Base-by-base conservation (phyloP, 2,113 vertebrate genomes). In the Willisornis vidua region DNA sequence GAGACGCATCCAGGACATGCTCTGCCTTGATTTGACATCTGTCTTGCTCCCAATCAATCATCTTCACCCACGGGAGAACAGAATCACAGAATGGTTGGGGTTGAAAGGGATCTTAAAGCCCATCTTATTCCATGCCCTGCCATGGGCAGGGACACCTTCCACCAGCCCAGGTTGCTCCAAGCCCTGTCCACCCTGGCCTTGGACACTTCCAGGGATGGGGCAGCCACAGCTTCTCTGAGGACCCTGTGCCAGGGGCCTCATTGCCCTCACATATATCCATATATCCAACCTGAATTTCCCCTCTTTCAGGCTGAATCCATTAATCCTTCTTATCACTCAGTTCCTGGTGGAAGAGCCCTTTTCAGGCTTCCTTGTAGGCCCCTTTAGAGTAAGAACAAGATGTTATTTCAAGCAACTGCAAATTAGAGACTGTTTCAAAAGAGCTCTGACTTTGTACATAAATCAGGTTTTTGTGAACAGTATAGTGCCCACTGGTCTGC, bases 21-120 rank as follows among this genome's bases (percentile, higher is more conserved):
- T 75, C 12, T 81, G 85, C 67, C 89, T 92, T 97, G 77, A 46
- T 92, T 96, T 95, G 95, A 77, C 93, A 78, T 89, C 94, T 94
- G 79, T 94, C 90, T 97, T 86, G 52, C 82, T 94, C 83, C 85
- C 67, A 80, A 51, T 97, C 94, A 90, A 67, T 96, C 79, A 90
- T 67, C 48, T 61, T 92, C 46, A 59, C 76, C 48, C 76, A 54
- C 61, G 54, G 66, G 33, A 72, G 80, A 66, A 57, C 1, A 49
- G 26, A 90, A 19, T 24, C 26, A 37, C 26, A 57, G 55, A 71
- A 71, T 51, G 10, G 1, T 26, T 89, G 31, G 57, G 22, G 8
- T 37, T 57, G 20, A 26, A 63, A 77, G 10, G 12, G 35, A 49
- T 3, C 3, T 43, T 19, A 43, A 84, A 19, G 3, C 0, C 3